Percentiles rank a stretch among this genome's conserved stretches.
Evolutionary conservation across 2,797 vertebrate genomes (phyloP).

Genomic region (Chrysolophus pictus): DNA sequence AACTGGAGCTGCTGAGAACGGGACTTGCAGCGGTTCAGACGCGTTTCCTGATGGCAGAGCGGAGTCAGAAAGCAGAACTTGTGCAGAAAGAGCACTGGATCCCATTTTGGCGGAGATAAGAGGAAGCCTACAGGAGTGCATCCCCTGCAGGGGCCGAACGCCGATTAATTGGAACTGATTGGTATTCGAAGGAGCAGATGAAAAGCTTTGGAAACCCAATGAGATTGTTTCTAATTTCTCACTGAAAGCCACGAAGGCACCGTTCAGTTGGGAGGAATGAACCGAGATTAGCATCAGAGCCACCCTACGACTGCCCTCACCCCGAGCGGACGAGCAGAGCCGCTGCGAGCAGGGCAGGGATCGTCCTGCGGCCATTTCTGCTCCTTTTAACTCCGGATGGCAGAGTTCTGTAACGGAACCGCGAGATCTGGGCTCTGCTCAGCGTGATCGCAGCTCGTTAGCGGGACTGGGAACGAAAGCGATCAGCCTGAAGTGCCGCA

Average conservation of each 20-base stretch:
- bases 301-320: background rate
- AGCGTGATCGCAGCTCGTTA: background rate
- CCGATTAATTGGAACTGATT: slow-evolving; percentile 3
- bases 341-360: background rate
- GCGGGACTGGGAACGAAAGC: background rate
- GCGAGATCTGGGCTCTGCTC: background rate
- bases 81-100: background rate
- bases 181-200: background rate
- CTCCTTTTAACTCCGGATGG: background rate
- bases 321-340: background rate
- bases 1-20: background rate
- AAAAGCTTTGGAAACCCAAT: background rate
- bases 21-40: background rate
- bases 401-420: background rate
- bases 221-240: background rate
- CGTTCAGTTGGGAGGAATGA: background rate
- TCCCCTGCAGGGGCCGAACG: slow-evolving; percentile 29
- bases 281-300: background rate
- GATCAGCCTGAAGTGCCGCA: background rate
- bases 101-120: slow-evolving; percentile 17
- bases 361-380: background rate
- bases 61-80: slow-evolving; percentile 21
- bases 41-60: slow-evolving; percentile 39
- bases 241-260: background rate
- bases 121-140: slow-evolving; percentile 12